These are phyloP conservation scores for Poecilia velifera DNA, from an alignment of 2,797 vertebrate species.

Conservation along the genomic window DNA sequence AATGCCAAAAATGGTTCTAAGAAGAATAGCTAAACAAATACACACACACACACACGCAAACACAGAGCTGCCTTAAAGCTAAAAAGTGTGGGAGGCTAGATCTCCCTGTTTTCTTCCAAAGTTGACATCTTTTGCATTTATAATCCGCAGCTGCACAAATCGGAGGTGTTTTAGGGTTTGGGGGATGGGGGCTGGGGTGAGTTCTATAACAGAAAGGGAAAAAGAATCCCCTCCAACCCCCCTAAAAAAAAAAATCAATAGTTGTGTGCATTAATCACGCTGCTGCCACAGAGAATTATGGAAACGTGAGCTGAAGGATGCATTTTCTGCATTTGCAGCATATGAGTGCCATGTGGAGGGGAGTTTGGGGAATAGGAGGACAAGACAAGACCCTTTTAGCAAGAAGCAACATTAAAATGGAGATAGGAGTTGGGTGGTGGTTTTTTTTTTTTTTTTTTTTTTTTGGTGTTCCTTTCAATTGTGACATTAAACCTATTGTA, in stretches of 20 bases:
- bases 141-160: constrained; percentile 12
- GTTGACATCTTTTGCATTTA: constrained; percentile 7
- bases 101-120: constrained; percentile 36
- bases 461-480: constrained; percentile 9
- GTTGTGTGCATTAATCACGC: constrained; percentile 91
- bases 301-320: constrained; percentile 84
- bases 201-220: constrained; percentile 43
- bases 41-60: not conserved
- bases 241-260: constrained; percentile 84
- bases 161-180: constrained; percentile 40
- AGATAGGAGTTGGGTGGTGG: constrained; percentile 44
- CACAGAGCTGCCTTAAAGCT: not conserved
- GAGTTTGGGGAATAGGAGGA: constrained; percentile 75
- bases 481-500: constrained; percentile 23
- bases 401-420: constrained; percentile 47
- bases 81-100: constrained; percentile 35
- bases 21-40: no score
- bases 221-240: constrained; percentile 1
- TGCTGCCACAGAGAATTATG: constrained; percentile 89
- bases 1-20: no score
- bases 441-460: constrained; percentile 9
- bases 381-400: constrained; percentile 73
- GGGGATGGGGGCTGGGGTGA: constrained; percentile 31
- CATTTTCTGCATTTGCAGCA: constrained; percentile 82
- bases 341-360: constrained; percentile 70